Evolutionary conservation across 2,888 invertebrate genomes (phyloP).

Genomic region (Phengaris arion): DNA sequence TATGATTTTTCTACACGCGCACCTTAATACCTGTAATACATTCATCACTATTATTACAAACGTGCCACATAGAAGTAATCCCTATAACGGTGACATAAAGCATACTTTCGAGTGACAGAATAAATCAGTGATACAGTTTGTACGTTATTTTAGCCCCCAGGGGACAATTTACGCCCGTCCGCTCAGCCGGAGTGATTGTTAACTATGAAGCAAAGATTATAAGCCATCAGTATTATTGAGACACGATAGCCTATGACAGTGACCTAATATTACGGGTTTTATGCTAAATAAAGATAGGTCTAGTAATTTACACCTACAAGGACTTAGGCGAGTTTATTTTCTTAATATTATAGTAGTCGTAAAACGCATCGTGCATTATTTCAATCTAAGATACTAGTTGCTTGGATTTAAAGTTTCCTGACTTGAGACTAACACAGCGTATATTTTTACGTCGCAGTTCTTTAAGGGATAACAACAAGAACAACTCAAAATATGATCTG

Average conservation of each 20-base stretch:
- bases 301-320: slow-evolving; percentile 20
- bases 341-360: neutral
- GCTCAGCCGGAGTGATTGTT: slow-evolving; percentile 66
- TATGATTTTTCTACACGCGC: slow-evolving; percentile 57
- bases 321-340: slow-evolving; percentile 4
- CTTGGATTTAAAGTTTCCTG: no score
- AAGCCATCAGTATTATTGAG: slow-evolving; percentile 61
- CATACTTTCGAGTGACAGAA: slow-evolving; percentile 20
- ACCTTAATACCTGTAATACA: slow-evolving; percentile 29
- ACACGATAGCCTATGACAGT: slow-evolving; percentile 48
- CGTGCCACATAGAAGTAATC: slow-evolving; percentile 6
- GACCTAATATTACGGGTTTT: slow-evolving; percentile 28
- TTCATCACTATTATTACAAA: slow-evolving; percentile 18
- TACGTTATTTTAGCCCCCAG: slow-evolving; percentile 49
- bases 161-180: slow-evolving; percentile 71
- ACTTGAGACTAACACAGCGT: no score
- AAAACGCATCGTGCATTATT: neutral
- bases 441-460: no score
- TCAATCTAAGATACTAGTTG: no score
- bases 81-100: neutral
- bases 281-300: slow-evolving; percentile 30
- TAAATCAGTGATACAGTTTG: slow-evolving; percentile 13
- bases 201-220: slow-evolving; percentile 69
- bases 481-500: no score
- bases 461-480: no score